A percentile compares a stretch with the other conserved stretches of the same genome.
Conservation (phyloP, 2,113 vertebrate genomes). For the Podiceps cristatus region DNA sequence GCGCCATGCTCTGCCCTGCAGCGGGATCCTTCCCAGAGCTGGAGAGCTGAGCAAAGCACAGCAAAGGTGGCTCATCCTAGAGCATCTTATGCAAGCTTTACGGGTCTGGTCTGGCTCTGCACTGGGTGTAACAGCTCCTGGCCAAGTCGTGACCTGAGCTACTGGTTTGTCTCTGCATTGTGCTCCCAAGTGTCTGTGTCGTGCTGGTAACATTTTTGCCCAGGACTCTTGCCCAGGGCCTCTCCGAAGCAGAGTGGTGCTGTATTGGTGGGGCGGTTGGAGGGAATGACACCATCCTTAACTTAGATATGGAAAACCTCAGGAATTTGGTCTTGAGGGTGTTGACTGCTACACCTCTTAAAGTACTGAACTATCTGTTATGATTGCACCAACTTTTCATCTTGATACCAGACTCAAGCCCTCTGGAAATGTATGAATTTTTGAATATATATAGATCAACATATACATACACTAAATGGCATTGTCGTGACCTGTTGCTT, state of each 20-base stretch:
- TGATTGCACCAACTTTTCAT: background rate
- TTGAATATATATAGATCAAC: background rate
- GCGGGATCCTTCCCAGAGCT: background rate
- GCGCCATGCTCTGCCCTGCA: background rate
- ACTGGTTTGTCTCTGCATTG: background rate
- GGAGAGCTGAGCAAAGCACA: background rate
- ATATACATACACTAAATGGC: background rate
- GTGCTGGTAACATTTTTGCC: background rate
- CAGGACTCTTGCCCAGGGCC: background rate
- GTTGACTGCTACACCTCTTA: background rate
- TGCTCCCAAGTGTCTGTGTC: background rate
- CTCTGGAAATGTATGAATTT: background rate
- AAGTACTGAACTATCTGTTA: background rate
- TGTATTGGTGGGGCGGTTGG: background rate
- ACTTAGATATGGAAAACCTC: background rate
- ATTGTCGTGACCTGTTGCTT: background rate
- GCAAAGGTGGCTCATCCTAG: background rate
- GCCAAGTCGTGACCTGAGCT: background rate
- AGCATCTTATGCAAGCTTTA: background rate
- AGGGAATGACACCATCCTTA: background rate
- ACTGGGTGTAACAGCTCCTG: accelerated
- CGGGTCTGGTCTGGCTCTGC: background rate
- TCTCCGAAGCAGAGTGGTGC: background rate
- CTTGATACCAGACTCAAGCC: background rate
- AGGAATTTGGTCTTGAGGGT: background rate